phyloP scores from a whole-genome alignment of 2,113 vertebrate species.

The Zingel zingel region DNA sequence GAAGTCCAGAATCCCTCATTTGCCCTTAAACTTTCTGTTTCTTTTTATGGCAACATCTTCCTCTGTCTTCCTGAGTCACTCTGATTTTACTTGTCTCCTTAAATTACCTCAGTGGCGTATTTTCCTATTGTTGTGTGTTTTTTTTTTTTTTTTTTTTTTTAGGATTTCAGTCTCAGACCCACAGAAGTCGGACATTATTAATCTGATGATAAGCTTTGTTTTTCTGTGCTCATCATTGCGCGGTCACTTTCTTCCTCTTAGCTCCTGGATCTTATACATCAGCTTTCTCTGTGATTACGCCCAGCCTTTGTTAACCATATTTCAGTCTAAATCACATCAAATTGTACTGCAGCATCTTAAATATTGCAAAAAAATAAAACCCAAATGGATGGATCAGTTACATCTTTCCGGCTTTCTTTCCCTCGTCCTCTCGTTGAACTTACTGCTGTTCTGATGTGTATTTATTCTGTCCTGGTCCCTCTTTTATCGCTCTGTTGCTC shows the following conservation, averaged over 20 bases:
- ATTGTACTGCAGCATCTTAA: background rate
- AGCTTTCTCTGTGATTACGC: background rate
- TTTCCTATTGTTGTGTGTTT: background rate
- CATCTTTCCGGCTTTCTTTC: slow-evolving; percentile 13
- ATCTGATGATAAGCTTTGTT: slow-evolving; percentile 15
- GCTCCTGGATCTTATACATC: background rate
- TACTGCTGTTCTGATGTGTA: slow-evolving; percentile 8
- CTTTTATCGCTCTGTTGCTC: slow-evolving; percentile 13
- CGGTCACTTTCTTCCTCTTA: background rate
- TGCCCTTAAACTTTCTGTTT: slow-evolving; percentile 15
- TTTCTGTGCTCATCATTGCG: background rate
- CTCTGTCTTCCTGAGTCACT: slow-evolving; percentile 44
- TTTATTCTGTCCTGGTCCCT: slow-evolving; percentile 18
- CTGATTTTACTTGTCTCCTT: slow-evolving; percentile 15
- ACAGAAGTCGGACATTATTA: background rate
- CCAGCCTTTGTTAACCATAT: background rate
- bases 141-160: background rate
- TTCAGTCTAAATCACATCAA: background rate
- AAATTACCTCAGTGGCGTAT: background rate
- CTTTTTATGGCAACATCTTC: slow-evolving; percentile 17
- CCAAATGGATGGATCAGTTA: background rate
- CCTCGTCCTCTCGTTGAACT: slow-evolving; percentile 30
- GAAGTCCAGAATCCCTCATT: slow-evolving; percentile 14
- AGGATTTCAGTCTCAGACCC: background rate
- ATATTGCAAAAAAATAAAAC: no score